These are phyloP conservation scores for Drosophila maculinotata DNA, from an alignment of 2,888 invertebrate species.

Conservation along the genomic window DNA sequence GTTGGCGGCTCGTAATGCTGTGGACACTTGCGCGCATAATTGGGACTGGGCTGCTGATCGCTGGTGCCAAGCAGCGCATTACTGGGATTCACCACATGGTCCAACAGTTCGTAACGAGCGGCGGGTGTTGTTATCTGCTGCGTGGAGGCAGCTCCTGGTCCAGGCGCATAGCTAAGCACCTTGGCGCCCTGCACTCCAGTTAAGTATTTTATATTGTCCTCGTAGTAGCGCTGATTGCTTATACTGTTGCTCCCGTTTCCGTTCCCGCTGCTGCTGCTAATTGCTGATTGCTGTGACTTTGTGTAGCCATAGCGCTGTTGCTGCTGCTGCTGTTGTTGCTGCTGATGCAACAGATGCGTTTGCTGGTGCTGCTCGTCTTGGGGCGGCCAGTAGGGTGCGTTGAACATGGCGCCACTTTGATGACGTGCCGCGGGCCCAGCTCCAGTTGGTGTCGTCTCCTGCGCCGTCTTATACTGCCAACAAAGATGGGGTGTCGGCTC, in stretches of 20 bases:
- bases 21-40: slow-evolving; percentile 81
- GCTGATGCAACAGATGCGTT: slow-evolving; percentile 23
- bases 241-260: too few relatives aligned
- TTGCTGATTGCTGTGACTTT: slow-evolving; percentile 23
- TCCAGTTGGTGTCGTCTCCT: slow-evolving; percentile 26
- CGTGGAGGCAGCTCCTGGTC: slow-evolving; percentile 26
- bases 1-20: slow-evolving; percentile 74
- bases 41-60: slow-evolving; percentile 81
- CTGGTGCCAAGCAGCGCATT: slow-evolving; percentile 64
- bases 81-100: slow-evolving; percentile 79
- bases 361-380: slow-evolving; percentile 45
- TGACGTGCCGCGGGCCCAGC: slow-evolving; percentile 14
- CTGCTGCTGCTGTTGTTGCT: slow-evolving; percentile 33
- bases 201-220: slow-evolving; percentile 61
- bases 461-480: slow-evolving; percentile 59
- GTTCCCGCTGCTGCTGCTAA: slow-evolving; percentile 12
- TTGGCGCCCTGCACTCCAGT: slow-evolving; percentile 26
- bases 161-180: slow-evolving; percentile 37
- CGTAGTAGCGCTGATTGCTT: slow-evolving; percentile 50
- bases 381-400: slow-evolving; percentile 57
- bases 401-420: slow-evolving; percentile 31
- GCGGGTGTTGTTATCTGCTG: slow-evolving; percentile 8
- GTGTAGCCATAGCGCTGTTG: slow-evolving; percentile 37
- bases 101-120: slow-evolving; percentile 53
- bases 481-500: slow-evolving; percentile 38